Conservation (phyloP, 2,888 invertebrate genomes). For the Heliconius cydno region DNA sequence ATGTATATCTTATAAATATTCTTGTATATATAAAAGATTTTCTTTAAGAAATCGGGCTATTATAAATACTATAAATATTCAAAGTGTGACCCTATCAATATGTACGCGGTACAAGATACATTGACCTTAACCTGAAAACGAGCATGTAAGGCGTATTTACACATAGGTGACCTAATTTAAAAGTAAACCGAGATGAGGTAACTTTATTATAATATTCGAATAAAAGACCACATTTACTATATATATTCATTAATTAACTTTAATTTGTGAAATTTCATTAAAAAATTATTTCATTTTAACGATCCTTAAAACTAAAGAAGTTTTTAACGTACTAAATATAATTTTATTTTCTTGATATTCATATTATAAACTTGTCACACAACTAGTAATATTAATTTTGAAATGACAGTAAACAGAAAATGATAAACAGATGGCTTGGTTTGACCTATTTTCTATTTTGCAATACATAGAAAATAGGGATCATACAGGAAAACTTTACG, state of each 20-base stretch:
- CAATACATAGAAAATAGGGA: no score
- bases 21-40: not conserved
- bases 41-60: not conserved
- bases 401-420: not conserved
- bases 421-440: slow-evolving; percentile 11
- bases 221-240: not conserved
- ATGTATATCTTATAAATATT: no score
- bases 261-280: not conserved
- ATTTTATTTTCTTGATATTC: not conserved
- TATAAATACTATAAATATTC: slow-evolving; percentile 37
- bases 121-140: slow-evolving; percentile 48
- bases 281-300: no score
- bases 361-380: not conserved
- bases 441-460: slow-evolving; percentile 13
- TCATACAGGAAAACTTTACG: slow-evolving; percentile 23
- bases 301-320: no score
- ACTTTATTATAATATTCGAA: not conserved
- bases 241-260: not conserved
- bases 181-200: slow-evolving; percentile 3
- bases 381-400: not conserved
- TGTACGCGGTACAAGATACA: slow-evolving; percentile 41
- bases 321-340: no score
- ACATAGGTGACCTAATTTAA: slow-evolving; percentile 46
- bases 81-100: slow-evolving; percentile 40
- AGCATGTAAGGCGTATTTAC: slow-evolving; percentile 36